phyloP scores from a whole-genome alignment of 23 tunicate genomes.

The Trididemnum clinides region DNA sequence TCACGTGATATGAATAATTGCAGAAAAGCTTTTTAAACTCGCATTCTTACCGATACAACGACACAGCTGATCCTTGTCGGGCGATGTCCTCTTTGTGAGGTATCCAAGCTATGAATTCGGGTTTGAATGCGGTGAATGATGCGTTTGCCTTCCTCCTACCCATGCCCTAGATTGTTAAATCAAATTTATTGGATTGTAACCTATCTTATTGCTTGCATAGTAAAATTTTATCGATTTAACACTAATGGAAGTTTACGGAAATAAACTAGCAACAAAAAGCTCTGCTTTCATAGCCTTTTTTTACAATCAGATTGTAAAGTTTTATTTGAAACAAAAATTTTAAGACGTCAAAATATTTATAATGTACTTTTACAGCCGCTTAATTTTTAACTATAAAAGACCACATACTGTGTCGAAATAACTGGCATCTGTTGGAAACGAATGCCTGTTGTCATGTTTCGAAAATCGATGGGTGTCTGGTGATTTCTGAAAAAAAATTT shows the following conservation, averaged over 20 bases:
- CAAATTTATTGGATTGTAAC: background rate
- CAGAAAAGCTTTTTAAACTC: no score
- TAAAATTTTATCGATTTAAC: no score
- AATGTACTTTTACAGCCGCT: no score
- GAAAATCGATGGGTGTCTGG: conserved; percentile 83
- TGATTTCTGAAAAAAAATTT: conserved; percentile 44
- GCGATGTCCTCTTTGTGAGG: conserved; percentile 79
- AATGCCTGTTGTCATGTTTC: conserved; percentile 91
- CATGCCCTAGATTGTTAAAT: no score
- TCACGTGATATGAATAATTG: no score
- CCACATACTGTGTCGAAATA: conserved; percentile 79
- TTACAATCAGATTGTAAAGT: no score
- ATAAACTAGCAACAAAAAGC: no score
- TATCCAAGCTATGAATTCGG: conserved; percentile 87
- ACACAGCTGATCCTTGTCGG: conserved; percentile 74
- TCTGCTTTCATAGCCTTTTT: no score
- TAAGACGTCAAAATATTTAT: no score
- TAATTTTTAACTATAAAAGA: background rate
- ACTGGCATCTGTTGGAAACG: conserved; percentile 95
- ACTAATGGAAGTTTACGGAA: no score
- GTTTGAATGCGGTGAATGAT: conserved; percentile 69
- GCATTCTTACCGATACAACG: conserved; percentile 63
- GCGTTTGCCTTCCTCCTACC: conserved; percentile 65
- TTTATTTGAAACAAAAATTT: no score
- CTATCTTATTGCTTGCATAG: no score